Evolutionary conservation across 2,113 vertebrate genomes (phyloP).

Genomic region (Datnioides undecimradiatus): DNA sequence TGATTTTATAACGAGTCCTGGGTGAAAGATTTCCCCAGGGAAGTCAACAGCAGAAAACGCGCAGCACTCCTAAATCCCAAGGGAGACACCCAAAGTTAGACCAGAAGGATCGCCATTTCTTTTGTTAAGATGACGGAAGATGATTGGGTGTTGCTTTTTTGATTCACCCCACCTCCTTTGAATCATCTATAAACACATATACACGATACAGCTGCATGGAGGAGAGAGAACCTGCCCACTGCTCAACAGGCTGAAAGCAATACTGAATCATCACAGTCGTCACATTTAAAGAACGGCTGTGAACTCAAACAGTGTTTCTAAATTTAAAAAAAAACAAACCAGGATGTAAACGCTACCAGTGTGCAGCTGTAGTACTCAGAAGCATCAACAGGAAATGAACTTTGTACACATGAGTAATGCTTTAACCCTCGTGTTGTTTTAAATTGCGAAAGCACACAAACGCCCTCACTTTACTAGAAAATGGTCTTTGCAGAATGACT

Average conservation of each 20-base stretch:
- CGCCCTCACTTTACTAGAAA: slow-evolving; percentile 28
- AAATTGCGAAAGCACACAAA: slow-evolving; percentile 27
- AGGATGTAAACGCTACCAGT: not conserved
- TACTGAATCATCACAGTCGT: slow-evolving; percentile 53
- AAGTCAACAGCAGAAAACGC: slow-evolving; percentile 21
- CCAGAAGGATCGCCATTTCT: not conserved
- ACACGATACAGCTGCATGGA: slow-evolving; percentile 35
- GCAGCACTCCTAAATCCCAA: slow-evolving; percentile 36
- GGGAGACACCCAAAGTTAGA: slow-evolving; percentile 22
- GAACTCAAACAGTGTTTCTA: slow-evolving; percentile 77
- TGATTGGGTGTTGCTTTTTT: slow-evolving; percentile 65
- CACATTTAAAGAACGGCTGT: slow-evolving; percentile 32
- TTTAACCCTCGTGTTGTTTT: slow-evolving; percentile 31
- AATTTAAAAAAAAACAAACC: slow-evolving; percentile 31
- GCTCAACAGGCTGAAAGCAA: slow-evolving; percentile 63
- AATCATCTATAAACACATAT: slow-evolving; percentile 35
- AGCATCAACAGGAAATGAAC: slow-evolving; percentile 22
- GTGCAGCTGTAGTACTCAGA: slow-evolving; percentile 10
- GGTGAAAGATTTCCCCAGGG: slow-evolving; percentile 19
- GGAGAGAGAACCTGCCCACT: slow-evolving; percentile 13
- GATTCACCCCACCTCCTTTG: slow-evolving; percentile 38
- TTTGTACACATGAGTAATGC: slow-evolving; percentile 9
- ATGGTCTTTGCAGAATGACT: slow-evolving; percentile 48
- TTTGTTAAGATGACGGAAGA: slow-evolving; percentile 34
- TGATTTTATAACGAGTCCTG: slow-evolving; percentile 6